Base-by-base conservation (phyloP, 2,888 invertebrate species). In the Plemyria rubiginata region DNA sequence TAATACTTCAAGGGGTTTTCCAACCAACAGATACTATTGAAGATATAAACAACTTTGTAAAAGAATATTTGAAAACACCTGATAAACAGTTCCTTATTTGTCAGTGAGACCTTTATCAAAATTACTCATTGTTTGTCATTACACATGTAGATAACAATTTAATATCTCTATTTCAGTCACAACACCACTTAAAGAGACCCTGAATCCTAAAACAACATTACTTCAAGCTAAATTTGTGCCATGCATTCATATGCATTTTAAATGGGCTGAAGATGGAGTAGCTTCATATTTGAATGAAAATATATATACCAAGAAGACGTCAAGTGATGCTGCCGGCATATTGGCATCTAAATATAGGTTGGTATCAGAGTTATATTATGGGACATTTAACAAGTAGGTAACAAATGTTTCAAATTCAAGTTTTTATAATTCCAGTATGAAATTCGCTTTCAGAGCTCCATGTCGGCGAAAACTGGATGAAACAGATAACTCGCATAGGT, bases 1-100 rank as follows among this genome's bases (percentile, higher is more conserved):
- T 96, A 49, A 96, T 98, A 45, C 92, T 99, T 28, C 99, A 99
- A 87, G 98, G 96, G 11, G 94, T 96, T 45, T 99, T 99, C 79
- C 92, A 93, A 68, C 96, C 98, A 1, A 90, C 94, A 11, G 96
- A 98, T 82, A 96, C 94, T 4, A 93, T 98, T 38, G 88, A 93
- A 72, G 93, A 94, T 65, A 94, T 99, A 4, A 93, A 93, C 61
- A 94, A 95, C 57, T 98, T 98, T 90, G 94, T 98, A 0, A 94
- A 94, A 75, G 93, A 93, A 54, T 96, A 96, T 84, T 88, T 98
- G 32, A 90, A 93, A 43, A 91, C 96, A 75, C 92, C 95, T n/a
- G 85, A 93, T 12, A 85, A 94, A 70, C 88, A 94, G 53, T 98
- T 98, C 87, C 94, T 96, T 80, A 93, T 98, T 63, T 98, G 97